phyloP scores from a whole-genome alignment of 2,888 invertebrate species.

The Nebria salina region DNA sequence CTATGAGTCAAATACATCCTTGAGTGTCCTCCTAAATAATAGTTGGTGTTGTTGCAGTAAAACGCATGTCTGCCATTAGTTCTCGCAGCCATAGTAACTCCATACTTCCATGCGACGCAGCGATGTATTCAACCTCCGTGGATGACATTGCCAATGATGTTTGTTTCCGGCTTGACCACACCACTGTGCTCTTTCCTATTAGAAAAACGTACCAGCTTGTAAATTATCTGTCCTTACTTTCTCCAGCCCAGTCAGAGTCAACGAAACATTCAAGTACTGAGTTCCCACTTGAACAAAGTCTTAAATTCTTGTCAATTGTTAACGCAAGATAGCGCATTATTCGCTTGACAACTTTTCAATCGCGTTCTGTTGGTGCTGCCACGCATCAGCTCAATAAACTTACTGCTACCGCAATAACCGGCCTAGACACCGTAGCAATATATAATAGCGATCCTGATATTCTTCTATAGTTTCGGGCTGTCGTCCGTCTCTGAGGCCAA shows the following conservation, averaged over 20 bases:
- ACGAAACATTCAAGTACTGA: too few relatives aligned
- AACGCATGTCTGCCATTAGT: slow-evolving; percentile 10
- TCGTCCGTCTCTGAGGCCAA: neutral
- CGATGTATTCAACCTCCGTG: slow-evolving; percentile 20
- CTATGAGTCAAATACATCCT: slow-evolving; percentile 16
- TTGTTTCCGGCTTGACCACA: slow-evolving; percentile 18
- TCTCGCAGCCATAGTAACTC: slow-evolving; percentile 15
- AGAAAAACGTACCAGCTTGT: slow-evolving; percentile 4
- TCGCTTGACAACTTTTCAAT: too few relatives aligned
- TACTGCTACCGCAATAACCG: too few relatives aligned
- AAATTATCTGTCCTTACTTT: slow-evolving; percentile 18
- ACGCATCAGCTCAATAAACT: too few relatives aligned
- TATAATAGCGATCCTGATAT: slow-evolving; percentile 48
- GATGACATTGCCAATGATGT: slow-evolving; percentile 12
- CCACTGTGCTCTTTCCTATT: neutral
- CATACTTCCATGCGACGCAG: slow-evolving; percentile 12
- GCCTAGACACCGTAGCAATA: too few relatives aligned
- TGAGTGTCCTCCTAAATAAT: slow-evolving; percentile 16
- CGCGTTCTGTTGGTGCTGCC: too few relatives aligned
- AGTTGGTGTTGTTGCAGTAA: neutral
- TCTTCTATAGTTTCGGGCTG: slow-evolving; percentile 2
- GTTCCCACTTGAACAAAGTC: neutral
- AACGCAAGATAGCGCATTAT: too few relatives aligned
- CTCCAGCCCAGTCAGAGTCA: too few relatives aligned
- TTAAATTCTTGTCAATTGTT: too few relatives aligned